Evolutionary conservation across 2,888 invertebrate genomes (phyloP), one percentile per base, ranked within the genome.

Genomic region (Morinoia aosen): DNA sequence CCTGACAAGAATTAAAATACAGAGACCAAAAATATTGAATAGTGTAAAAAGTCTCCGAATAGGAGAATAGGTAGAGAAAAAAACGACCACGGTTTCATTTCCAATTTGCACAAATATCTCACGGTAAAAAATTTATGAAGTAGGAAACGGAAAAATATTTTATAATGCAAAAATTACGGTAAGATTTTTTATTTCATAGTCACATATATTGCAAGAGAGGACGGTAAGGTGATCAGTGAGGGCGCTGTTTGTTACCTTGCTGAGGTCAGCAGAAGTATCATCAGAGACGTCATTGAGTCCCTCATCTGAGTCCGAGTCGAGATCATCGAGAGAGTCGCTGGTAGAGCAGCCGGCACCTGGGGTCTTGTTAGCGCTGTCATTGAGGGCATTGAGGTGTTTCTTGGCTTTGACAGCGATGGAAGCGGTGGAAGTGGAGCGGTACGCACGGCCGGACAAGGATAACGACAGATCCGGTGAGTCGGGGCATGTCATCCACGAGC

Each of bases 221-320:
- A 33, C 8, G 76, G 19, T 76, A 33, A 76, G 76, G 76, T 25
- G 14, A 33, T 3, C 19, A 61, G 16, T 61, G 61, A 48, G 48
- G 48, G 61, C 19, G 61, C 61, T 10, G 76, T 61, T 96, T 64
- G 58, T 61, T 96, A 96, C 96, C 96, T 96, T 96, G 96, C 96
- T 96, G 25, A 96, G 95, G 58, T 96, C 96, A 16, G 96, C 96
- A 14, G 96, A 96, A n/a, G 96, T 96, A 94, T 96, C 96, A 93
- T 96, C 96, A n/a, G 96, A 96, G 88, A 95, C 91, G 25, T 96
- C 95, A n/a, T 88, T 95, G 39, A 48, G 95, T 2, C 95, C 61
- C 93, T 95, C 95, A 33, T 96, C 95, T 40, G 95, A 95, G 95
- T 96, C 96, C 10, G 96, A 95, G 91, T 96, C 96, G 48, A 96